Evolutionary conservation across 2,113 vertebrate species (phyloP).

Genomic region (Anthoscopus minutus): DNA sequence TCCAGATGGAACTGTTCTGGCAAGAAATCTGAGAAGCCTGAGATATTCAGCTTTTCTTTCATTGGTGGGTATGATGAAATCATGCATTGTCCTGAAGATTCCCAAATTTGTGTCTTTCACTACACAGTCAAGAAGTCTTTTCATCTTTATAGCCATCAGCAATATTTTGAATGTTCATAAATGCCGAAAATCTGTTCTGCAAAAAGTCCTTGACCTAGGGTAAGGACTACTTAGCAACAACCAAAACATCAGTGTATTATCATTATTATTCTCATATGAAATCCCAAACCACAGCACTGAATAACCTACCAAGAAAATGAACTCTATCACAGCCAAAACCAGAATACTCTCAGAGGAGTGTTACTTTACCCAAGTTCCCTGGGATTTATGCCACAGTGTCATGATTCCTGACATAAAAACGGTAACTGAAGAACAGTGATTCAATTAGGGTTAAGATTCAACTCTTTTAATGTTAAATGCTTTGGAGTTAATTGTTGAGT

Average conservation of each 20-base stretch:
- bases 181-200: not conserved
- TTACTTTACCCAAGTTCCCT: not conserved
- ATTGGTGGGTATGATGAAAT: slow-evolving; percentile 79
- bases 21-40: slow-evolving; percentile 83
- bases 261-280: not conserved
- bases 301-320: not conserved
- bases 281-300: not conserved
- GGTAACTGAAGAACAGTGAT: not conserved
- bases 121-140: slow-evolving; percentile 61
- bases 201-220: not conserved
- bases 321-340: not conserved
- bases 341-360: not conserved
- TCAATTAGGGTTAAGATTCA: not conserved
- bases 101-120: slow-evolving; percentile 81
- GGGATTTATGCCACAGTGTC: not conserved
- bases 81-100: slow-evolving; percentile 84
- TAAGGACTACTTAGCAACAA: not conserved
- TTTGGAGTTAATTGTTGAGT: not conserved
- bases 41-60: slow-evolving; percentile 69
- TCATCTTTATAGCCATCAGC: not conserved
- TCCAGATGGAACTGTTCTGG: slow-evolving; percentile 86
- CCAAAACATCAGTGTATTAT: not conserved
- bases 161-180: not conserved
- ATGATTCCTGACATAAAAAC: not conserved
- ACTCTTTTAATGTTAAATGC: not conserved